phyloP scores from a whole-genome alignment of 2,113 vertebrate species.

The Phalacrocorax carbo region DNA sequence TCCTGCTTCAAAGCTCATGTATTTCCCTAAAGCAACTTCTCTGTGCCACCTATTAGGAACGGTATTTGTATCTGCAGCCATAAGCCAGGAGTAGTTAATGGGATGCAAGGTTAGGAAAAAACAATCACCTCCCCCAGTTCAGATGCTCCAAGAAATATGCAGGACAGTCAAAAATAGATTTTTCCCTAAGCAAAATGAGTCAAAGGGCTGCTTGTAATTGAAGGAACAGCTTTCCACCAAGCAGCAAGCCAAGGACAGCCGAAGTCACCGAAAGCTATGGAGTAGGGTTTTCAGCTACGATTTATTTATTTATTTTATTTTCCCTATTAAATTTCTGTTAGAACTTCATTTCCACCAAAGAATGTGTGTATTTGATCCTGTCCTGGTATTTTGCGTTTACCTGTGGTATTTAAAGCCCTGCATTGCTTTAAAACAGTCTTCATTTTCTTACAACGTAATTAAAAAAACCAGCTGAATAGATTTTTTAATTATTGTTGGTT shows the following conservation, averaged over 20 bases:
- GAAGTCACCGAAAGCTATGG: background rate
- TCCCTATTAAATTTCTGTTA: background rate
- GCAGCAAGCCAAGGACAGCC: background rate
- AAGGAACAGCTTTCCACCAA: background rate
- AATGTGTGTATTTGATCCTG: background rate
- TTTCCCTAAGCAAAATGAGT: background rate
- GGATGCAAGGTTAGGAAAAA: background rate
- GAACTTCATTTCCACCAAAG: background rate
- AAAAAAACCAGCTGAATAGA: background rate
- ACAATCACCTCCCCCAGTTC: background rate
- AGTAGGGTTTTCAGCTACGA: background rate
- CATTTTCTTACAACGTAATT: background rate
- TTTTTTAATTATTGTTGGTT: background rate
- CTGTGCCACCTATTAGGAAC: background rate
- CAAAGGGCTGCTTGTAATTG: background rate
- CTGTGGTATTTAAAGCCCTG: background rate
- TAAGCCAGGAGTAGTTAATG: background rate
- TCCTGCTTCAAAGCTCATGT: background rate
- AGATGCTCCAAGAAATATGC: background rate
- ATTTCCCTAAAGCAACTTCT: background rate
- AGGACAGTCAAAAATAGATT: background rate
- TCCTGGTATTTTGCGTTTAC: background rate
- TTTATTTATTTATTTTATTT: background rate
- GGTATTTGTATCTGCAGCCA: background rate
- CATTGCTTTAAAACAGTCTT: background rate